Evolutionary conservation across 2,888 invertebrate genomes (phyloP).

Genomic region (Neoaliturus tenellus): DNA sequence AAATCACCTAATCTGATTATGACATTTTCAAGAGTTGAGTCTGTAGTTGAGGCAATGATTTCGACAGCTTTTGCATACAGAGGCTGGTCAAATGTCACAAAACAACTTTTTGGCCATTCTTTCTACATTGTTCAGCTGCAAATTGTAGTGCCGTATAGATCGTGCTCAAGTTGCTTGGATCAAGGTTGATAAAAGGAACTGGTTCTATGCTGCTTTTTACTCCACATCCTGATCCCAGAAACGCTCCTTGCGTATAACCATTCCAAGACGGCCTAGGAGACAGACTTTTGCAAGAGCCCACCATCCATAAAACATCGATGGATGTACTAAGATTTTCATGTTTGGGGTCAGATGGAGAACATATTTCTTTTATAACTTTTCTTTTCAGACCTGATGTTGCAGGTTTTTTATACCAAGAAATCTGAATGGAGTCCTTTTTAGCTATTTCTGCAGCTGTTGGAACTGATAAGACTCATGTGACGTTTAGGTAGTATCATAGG

Average conservation of each 20-base stretch:
- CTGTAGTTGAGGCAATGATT: slow-evolving; percentile 64
- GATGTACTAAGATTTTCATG: slow-evolving; percentile 32
- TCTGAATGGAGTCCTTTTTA: slow-evolving; percentile 13
- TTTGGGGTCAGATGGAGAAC: slow-evolving; percentile 28
- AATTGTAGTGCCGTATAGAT: slow-evolving; percentile 60
- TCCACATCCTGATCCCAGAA: slow-evolving; percentile 9
- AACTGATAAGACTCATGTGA: slow-evolving; percentile 33
- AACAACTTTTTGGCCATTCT: background rate
- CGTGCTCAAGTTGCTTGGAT: slow-evolving; percentile 63
- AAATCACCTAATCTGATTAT: slow-evolving; percentile 67
- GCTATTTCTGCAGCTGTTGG: slow-evolving; percentile 34
- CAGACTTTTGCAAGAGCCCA: slow-evolving; percentile 30
- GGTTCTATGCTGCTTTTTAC: slow-evolving; percentile 18
- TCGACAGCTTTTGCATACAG: slow-evolving; percentile 68
- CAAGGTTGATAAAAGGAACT: slow-evolving; percentile 51
- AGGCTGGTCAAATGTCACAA: slow-evolving; percentile 69
- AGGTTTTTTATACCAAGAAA: slow-evolving; percentile 33
- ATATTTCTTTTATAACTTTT: slow-evolving; percentile 34
- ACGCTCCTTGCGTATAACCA: slow-evolving; percentile 31
- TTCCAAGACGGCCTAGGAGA: slow-evolving; percentile 20
- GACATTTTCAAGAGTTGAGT: slow-evolving; percentile 47
- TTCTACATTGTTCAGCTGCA: slow-evolving; percentile 62
- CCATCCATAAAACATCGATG: slow-evolving; percentile 31
- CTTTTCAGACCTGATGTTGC: slow-evolving; percentile 36
- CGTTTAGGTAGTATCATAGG: background rate